Conservation (phyloP, 2,888 invertebrate species). For the Drosophila quasianomalipes region DNA sequence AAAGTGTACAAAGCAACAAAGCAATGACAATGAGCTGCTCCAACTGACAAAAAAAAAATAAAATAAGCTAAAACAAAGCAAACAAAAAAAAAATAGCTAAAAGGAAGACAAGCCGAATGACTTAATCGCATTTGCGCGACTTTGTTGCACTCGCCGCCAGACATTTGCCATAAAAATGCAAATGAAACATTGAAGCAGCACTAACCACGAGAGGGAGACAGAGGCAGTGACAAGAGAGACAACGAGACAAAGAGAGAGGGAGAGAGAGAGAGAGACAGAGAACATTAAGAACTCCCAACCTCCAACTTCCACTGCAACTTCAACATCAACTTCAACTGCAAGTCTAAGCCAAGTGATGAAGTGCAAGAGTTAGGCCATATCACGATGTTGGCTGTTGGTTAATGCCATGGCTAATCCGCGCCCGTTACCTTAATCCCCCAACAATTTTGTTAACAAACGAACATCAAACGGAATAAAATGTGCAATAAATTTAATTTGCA, state of each 20-base stretch:
- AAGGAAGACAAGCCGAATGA: conserved; percentile 64
- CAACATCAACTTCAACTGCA: conserved; percentile 13
- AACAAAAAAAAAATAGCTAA: conserved; percentile 11
- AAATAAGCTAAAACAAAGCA: neutral
- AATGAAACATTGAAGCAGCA: conserved; percentile 66
- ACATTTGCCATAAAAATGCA: conserved; percentile 76
- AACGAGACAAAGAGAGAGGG: too few species aligned
- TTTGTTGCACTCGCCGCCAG: conserved; percentile 65
- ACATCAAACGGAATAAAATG: conserved; percentile 84
- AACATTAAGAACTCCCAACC: conserved; percentile 18
- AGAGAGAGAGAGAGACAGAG: neutral
- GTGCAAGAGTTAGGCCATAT: conserved; percentile 78
- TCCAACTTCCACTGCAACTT: neutral
- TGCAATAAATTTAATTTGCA: conserved; percentile 83
- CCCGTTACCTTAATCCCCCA: conserved; percentile 74
- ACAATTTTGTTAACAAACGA: conserved; percentile 80
- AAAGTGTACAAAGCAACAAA: conserved; percentile 57
- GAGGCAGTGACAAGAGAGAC: neutral
- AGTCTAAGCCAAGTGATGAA: conserved; percentile 61
- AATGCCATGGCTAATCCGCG: conserved; percentile 77
- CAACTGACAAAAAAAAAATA: conserved; percentile 41
- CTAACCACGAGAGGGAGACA: neutral
- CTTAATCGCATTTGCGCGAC: conserved; percentile 77
- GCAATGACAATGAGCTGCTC: conserved; percentile 53
- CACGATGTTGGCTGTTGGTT: conserved; percentile 72